These are phyloP conservation scores for Dryobota labecula DNA, from an alignment of 2,888 invertebrate genomes.

Conservation along the genomic window DNA sequence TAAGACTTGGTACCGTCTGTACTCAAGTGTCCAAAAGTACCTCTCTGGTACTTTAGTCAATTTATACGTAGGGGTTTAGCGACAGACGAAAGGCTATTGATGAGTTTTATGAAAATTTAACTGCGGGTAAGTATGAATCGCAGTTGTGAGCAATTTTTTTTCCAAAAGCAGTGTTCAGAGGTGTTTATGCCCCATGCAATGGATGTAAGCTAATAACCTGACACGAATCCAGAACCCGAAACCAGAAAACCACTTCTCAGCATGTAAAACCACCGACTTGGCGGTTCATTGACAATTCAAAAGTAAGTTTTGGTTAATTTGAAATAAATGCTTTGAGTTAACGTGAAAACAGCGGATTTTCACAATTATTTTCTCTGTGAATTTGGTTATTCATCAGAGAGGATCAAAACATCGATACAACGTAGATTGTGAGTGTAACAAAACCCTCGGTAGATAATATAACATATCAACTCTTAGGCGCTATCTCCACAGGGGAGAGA, in stretches of 20 bases:
- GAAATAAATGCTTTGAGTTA: neutral
- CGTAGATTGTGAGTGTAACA: neutral
- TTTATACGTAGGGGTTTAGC: constrained; percentile 64
- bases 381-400: neutral
- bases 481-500: too few relatives aligned
- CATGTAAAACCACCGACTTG: neutral
- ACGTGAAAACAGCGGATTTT: neutral
- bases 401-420: neutral
- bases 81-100: constrained; percentile 36
- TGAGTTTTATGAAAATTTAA: constrained; percentile 13
- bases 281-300: neutral
- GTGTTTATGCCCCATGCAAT: neutral
- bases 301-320: neutral
- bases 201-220: neutral
- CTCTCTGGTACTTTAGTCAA: constrained; percentile 58
- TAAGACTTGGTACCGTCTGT: constrained; percentile 43
- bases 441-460: too few relatives aligned
- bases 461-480: too few relatives aligned
- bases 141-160: neutral
- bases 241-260: neutral
- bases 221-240: neutral
- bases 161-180: neutral
- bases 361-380: neutral
- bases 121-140: constrained; percentile 30
- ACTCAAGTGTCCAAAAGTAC: constrained; percentile 58